A percentile compares a stretch with the other conserved stretches of the same genome.
Evolutionary conservation across 2,797 vertebrate species (phyloP).

Genomic region (Premnoplex brunnescens): DNA sequence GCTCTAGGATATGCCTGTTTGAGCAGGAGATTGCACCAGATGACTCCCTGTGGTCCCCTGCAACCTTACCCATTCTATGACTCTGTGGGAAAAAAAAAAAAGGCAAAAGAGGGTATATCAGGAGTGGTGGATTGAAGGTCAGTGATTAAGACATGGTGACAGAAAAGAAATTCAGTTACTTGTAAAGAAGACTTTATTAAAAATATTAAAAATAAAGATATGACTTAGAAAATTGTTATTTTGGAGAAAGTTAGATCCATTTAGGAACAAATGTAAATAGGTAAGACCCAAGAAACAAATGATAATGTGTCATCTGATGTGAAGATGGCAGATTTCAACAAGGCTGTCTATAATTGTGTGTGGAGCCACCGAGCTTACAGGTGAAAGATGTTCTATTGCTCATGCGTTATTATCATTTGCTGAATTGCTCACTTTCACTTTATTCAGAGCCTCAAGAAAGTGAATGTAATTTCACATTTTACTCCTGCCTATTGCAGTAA

Average conservation of each 20-base stretch:
- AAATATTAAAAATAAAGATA: not conserved
- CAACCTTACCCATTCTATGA: not conserved
- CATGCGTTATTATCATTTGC: not conserved
- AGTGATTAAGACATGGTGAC: not conserved
- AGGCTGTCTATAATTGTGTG: not conserved
- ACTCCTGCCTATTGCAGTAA: not conserved
- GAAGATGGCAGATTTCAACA: not conserved
- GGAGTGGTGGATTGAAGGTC: not conserved
- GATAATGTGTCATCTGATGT: rapidly evolving
- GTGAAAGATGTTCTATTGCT: not conserved
- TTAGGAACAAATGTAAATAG: not conserved
- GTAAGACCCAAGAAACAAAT: not conserved
- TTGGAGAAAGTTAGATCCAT: not conserved
- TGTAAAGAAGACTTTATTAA: not conserved
- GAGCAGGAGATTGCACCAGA: not conserved
- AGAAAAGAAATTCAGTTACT: not conserved
- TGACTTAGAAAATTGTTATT: not conserved
- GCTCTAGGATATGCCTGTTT: not conserved
- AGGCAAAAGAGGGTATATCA: not conserved
- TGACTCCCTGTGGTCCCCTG: not conserved
- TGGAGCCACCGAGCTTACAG: not conserved
- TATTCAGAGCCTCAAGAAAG: not conserved
- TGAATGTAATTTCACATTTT: not conserved
- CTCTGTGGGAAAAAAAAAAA: not conserved
- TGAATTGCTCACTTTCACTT: not conserved